Evolutionary conservation across 2,797 vertebrate species (phyloP).

Genomic region (Lacerta agilis): DNA sequence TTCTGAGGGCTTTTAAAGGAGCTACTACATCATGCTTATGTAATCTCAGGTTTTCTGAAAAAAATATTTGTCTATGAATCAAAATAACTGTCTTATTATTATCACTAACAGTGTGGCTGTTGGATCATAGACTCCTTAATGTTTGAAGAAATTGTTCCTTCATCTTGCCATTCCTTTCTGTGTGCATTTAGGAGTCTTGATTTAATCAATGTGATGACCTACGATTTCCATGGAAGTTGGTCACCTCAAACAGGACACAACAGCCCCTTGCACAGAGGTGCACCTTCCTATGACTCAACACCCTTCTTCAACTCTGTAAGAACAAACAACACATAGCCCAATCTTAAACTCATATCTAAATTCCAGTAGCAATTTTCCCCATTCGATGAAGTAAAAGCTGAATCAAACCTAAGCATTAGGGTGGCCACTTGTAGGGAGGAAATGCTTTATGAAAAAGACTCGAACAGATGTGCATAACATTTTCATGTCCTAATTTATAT

Average conservation of each 20-base stretch:
- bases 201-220: slow-evolving; percentile 64
- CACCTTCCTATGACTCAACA: slow-evolving; percentile 63
- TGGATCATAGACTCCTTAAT: background rate
- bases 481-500: background rate
- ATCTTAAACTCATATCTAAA: background rate
- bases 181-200: slow-evolving; percentile 50
- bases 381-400: background rate
- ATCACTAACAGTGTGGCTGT: background rate
- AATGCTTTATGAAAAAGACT: background rate
- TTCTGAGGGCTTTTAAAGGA: background rate
- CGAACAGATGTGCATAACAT: background rate
- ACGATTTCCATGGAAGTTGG: slow-evolving; percentile 75
- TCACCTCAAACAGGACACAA: slow-evolving; percentile 79
- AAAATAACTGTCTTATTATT: background rate
- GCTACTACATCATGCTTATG: too few species aligned
- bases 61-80: background rate
- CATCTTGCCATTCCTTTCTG: background rate
- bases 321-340: background rate
- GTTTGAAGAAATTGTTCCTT: background rate
- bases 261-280: slow-evolving; percentile 79
- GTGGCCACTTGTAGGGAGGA: background rate
- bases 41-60: too few species aligned
- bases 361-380: background rate
- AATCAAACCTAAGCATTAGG: background rate
- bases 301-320: slow-evolving; percentile 79